phyloP scores from a whole-genome alignment of 2,888 invertebrate species.

The Ceraclea dissimilis region DNA sequence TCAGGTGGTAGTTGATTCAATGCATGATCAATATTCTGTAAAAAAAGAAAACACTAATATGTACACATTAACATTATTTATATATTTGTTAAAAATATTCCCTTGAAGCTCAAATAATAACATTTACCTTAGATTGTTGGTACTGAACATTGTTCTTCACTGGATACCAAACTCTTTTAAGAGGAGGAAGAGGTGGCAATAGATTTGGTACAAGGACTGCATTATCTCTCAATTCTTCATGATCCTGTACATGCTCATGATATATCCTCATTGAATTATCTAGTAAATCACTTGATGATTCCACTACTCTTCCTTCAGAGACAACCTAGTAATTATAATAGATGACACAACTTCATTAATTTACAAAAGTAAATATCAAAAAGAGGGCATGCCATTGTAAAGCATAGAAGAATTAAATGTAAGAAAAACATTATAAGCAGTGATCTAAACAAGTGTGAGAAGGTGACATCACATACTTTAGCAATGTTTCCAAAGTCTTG shows the following conservation, averaged over 20 bases:
- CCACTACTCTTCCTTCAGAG: constrained; percentile 4
- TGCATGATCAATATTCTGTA: constrained; percentile 38
- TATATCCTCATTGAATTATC: constrained; percentile 19
- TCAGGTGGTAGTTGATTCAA: constrained; percentile 33
- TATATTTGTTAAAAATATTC: background rate
- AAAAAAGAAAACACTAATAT: constrained; percentile 18
- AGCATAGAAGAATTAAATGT: no score
- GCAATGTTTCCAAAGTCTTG: constrained; percentile 27
- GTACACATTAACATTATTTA: constrained; percentile 28
- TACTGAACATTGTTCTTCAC: constrained; percentile 11
- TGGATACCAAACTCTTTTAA: constrained; percentile 24
- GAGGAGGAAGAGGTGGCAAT: constrained; percentile 20
- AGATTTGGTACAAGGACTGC: constrained; percentile 18
- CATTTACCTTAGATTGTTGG: constrained; percentile 4
- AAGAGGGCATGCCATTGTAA: no score
- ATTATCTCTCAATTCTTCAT: constrained; percentile 17
- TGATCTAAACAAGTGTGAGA: no score
- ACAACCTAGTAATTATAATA: constrained; percentile 4
- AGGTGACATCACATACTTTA: no score
- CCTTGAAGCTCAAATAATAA: no score
- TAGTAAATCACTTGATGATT: constrained; percentile 12
- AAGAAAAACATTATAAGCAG: no score
- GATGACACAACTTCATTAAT: background rate
- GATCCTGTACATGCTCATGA: constrained; percentile 16
- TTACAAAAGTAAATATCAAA: no score